Conservation (phyloP, 2,113 vertebrate genomes). For the Lagopus leucura region DNA sequence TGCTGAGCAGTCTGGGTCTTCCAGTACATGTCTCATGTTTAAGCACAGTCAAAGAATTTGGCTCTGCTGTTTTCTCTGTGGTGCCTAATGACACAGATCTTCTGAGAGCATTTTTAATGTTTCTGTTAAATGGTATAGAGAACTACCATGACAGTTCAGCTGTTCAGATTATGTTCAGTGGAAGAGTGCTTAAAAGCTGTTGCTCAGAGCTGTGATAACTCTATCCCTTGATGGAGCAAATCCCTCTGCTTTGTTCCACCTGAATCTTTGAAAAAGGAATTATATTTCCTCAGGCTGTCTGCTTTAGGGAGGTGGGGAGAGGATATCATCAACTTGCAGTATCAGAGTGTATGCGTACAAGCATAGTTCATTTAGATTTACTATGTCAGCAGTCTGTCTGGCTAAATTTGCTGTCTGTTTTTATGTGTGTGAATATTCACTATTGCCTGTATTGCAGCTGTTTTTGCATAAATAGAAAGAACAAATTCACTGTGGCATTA, state of each 20-base stretch:
- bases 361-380: not conserved
- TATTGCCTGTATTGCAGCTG: not conserved
- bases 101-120: not conserved
- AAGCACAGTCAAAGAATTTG: not conserved
- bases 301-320: not conserved
- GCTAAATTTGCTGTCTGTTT: not conserved
- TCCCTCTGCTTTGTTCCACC: not conserved
- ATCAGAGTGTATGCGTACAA: fast-evolving
- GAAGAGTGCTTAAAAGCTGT: not conserved
- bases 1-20: not conserved
- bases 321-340: fast-evolving
- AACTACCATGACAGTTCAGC: not conserved
- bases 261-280: not conserved
- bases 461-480: not conserved
- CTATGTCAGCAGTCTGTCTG: not conserved
- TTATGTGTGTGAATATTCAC: not conserved
- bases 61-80: not conserved
- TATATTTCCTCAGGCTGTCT: not conserved
- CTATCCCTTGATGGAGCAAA: not conserved
- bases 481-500: not conserved
- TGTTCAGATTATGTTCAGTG: not conserved
- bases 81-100: too few relatives aligned
- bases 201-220: not conserved
- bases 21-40: not conserved
- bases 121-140: not conserved